Conservation (phyloP, 2,888 invertebrate genomes). For the Pollenia labialis region DNA sequence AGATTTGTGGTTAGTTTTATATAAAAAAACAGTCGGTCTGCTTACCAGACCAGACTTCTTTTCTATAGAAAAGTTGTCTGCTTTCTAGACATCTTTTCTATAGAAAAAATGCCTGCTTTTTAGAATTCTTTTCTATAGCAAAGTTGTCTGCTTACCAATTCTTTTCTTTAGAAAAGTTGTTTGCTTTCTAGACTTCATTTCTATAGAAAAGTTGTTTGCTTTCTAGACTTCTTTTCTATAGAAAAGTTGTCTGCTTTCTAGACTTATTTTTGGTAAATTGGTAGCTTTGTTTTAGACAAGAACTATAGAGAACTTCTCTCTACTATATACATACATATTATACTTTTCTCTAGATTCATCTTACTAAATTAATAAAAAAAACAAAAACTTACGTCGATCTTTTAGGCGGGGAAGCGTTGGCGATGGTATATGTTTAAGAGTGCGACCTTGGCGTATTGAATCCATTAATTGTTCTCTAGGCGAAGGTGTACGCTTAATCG, state of each 20-base stretch:
- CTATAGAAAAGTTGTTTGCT: too few species aligned
- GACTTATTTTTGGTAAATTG: background rate
- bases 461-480: slow-evolving; percentile 94
- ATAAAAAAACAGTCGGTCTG: background rate
- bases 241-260: background rate
- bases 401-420: slow-evolving; percentile 85
- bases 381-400: slow-evolving; percentile 85
- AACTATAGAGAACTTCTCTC: too few species aligned
- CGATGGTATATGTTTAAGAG: slow-evolving; percentile 86
- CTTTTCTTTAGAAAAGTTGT: too few species aligned
- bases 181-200: too few species aligned
- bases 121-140: background rate
- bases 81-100: background rate
- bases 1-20: too few species aligned
- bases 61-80: background rate
- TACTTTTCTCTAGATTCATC: too few species aligned
- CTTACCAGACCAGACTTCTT: background rate
- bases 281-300: too few species aligned
- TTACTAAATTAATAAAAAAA: background rate
- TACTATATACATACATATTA: too few species aligned
- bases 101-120: background rate
- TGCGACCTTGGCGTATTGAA: slow-evolving; percentile 91
- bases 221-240: background rate
- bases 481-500: slow-evolving; percentile 89
- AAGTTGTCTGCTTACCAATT: background rate